Evolutionary conservation across 2,888 invertebrate genomes (phyloP).

Genomic region (Synergus laeviventris): DNA sequence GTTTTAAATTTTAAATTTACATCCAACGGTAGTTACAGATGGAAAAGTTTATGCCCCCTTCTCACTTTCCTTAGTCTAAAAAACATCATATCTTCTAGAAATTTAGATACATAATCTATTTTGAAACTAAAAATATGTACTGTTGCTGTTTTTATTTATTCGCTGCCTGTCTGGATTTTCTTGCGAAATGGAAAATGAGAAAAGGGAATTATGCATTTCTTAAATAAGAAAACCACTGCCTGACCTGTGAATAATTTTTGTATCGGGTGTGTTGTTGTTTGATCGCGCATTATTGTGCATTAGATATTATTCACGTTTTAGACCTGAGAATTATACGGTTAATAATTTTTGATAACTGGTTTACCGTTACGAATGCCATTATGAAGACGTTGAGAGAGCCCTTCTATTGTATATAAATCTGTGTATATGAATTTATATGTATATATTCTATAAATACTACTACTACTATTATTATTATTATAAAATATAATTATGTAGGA

Average conservation of each 20-base stretch:
- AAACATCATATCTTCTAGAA: not conserved
- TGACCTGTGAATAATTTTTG: constrained; percentile 60
- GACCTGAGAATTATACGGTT: constrained; percentile 41
- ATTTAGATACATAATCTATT: not conserved
- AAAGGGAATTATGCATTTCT: constrained; percentile 50
- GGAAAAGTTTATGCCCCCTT: not conserved
- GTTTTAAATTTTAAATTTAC: constrained; percentile 2
- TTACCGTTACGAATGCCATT: not conserved
- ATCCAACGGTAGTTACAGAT: not conserved
- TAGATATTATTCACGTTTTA: constrained; percentile 50
- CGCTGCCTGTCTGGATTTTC: not conserved
- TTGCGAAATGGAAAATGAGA: not conserved
- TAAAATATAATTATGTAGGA: constrained; percentile 43
- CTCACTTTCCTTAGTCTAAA: constrained; percentile 1
- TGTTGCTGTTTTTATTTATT: not conserved
- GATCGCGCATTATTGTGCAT: constrained; percentile 53
- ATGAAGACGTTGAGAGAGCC: constrained; percentile 9
- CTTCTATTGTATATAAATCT: constrained; percentile 45
- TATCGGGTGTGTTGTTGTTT: constrained; percentile 58
- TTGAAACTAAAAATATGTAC: not conserved
- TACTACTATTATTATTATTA: constrained; percentile 44
- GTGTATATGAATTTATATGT: constrained; percentile 52
- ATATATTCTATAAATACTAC: constrained; percentile 53
- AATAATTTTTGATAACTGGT: constrained; percentile 41
- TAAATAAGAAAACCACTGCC: constrained; percentile 66